These are phyloP conservation scores for Eubasilissa splendida DNA, from an alignment of 2,888 invertebrate genomes.

Conservation along the genomic window DNA sequence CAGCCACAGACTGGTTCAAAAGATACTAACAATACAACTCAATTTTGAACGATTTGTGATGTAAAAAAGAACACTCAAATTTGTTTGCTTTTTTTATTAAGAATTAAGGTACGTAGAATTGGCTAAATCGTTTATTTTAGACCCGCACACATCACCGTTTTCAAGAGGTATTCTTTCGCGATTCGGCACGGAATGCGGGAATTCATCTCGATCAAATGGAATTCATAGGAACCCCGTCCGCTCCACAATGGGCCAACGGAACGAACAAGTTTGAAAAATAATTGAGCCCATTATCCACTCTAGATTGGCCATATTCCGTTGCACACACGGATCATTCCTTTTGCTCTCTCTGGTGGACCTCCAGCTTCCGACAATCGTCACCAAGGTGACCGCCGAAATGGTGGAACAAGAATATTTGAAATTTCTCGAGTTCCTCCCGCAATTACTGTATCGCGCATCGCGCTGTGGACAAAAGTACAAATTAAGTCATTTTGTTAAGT, in stretches of 20 bases:
- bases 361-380: slow-evolving; percentile 22
- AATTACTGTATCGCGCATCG: slow-evolving; percentile 2
- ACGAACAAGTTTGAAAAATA: slow-evolving; percentile 17
- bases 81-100: too few relatives aligned
- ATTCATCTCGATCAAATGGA: slow-evolving; percentile 21
- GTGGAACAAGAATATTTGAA: slow-evolving; percentile 33
- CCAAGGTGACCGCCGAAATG: slow-evolving; percentile 24
- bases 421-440: slow-evolving; percentile 16
- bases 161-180: slow-evolving; percentile 1
- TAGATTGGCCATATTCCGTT: slow-evolving; percentile 28
- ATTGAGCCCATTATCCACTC: slow-evolving; percentile 23
- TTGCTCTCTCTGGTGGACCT: slow-evolving; percentile 9
- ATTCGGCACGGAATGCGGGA: slow-evolving; percentile 25
- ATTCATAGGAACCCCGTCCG: slow-evolving; percentile 16
- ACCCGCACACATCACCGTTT: slow-evolving; percentile 19
- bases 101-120: too few relatives aligned
- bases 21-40: too few relatives aligned
- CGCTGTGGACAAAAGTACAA: neutral
- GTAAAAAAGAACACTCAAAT: too few relatives aligned
- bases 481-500: too few relatives aligned
- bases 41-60: too few relatives aligned
- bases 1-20: too few relatives aligned
- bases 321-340: slow-evolving; percentile 12
- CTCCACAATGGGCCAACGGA: slow-evolving; percentile 4
- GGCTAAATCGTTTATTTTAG: slow-evolving; percentile 1